Evolutionary conservation across 2,797 vertebrate species (phyloP), one percentile per base, ranked within the genome.

Genomic region (Oceanodroma leucorhoa): DNA sequence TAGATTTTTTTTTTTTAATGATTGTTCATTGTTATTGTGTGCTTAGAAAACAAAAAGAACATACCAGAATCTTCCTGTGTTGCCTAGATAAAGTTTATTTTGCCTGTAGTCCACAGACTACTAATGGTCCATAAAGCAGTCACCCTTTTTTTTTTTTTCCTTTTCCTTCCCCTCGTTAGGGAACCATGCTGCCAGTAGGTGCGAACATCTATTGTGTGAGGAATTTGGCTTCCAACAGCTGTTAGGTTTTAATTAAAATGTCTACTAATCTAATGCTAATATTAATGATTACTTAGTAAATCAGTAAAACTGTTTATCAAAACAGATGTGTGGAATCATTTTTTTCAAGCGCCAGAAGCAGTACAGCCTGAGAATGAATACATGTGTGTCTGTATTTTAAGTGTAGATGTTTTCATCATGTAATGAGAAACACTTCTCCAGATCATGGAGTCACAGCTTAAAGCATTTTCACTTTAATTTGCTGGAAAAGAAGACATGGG

Each of bases 61-160:
- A 34, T 84, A 76, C 60, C 26, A 73, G 88, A 86, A 46, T 61
- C 64, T 80, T 53, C 36, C 50, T 92, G 72, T 87, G 69, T 78
- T 94, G 82, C 58, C 67, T 64, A 57, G 89, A 90, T 73, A 36
- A 91, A 85, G 40, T 91, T 89, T 85, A 83, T 93, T 94, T 87
- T 91, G 85, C 50, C 32, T 75, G 38, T 91, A 85, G 81, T 85
- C 34, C 27, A 29, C 48, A 45, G 40, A 17, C 75, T 87, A 41
- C 75, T 73, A 85, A 89, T 11, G 38, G 29, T 80, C 1, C 0
- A 41, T 55, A 60, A 80, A 73, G 43, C 70, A 62, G 46, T 69
- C 38, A 32, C 24, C 61, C 19, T 26, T 34, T 38, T 70, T 77
- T 75, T 58, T 55, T 34, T 10, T 48, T 24, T n/a, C 10, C 30